Conservation (phyloP, 2,113 vertebrate genomes). For the Bambusicola thoracicus region DNA sequence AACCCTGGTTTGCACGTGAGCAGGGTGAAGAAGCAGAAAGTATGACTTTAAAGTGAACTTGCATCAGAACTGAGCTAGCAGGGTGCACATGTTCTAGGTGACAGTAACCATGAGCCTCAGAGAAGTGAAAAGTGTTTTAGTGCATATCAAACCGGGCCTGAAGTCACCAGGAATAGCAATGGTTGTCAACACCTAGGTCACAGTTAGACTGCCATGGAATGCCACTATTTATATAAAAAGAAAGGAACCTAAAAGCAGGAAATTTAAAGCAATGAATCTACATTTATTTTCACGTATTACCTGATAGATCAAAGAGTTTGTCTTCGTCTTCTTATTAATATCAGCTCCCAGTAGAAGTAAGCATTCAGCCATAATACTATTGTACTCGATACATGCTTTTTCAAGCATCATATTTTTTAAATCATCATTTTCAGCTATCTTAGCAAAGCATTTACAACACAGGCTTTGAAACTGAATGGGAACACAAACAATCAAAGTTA, state of each 20-base stretch:
- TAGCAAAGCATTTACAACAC: conserved; percentile 89
- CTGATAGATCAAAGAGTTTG: conserved; percentile 90
- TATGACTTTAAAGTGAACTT: neutral
- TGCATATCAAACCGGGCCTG: neutral
- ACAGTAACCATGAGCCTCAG: neutral
- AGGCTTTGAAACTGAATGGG: conserved; percentile 82
- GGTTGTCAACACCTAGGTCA: neutral
- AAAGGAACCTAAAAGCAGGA: neutral
- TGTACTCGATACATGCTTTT: conserved; percentile 86
- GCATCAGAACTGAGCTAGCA: neutral
- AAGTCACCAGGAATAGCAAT: neutral
- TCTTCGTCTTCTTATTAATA: conserved; percentile 85
- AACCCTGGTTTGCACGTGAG: neutral
- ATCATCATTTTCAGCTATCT: conserved; percentile 83
- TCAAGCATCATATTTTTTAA: conserved; percentile 87
- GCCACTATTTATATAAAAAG: neutral
- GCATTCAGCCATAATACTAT: conserved; percentile 87
- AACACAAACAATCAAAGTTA: conserved; percentile 24
- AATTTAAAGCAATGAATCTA: neutral
- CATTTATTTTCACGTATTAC: conserved; percentile 62
- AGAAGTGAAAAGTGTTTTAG: neutral
- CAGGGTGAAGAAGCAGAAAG: neutral
- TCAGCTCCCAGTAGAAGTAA: conserved; percentile 91
- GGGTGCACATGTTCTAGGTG: neutral
- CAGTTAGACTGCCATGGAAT: neutral